Base-by-base conservation (phyloP, 1,140 invertebrate species). In the Lysiphlebus fabarum region DNA sequence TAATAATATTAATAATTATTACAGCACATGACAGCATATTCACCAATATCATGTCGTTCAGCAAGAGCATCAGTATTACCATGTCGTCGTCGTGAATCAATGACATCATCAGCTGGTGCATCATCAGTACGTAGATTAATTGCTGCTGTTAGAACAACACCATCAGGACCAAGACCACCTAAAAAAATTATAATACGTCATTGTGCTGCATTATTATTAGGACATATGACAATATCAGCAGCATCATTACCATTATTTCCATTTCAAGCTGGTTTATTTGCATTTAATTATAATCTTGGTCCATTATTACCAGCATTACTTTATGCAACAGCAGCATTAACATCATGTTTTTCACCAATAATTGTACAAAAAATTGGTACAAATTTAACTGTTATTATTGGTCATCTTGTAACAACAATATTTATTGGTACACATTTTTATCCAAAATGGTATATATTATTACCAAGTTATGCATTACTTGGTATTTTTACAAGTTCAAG, bases 91-190 rank as follows among this genome's bases (percentile, higher is more conserved):
- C 76, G 84, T 2, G 86, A 87, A 49, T 88, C 86, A 2, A 81
- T 85, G 66, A 82, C 82, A 6, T 87, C 85, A 4, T 87, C 86
- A 4, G 84, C 86, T 7, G 86, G 86, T 0, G 84, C 86, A 0
- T 86, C 85, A 0, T 88, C 86, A 1, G 86, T 89, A 0, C 80
- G 85, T 6, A 77, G 85, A 1, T 74, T 89, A 0, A 84, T 89
- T n/a, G 81, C 84, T 1, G 77, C 86, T 0, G 85, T 85, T 12
- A 70, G 80, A 40, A 65, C 80, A 5, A 77, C 81, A 42, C 80
- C 81, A 54, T 80, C 61, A 65, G 80, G 57, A 68, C 79, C 69
- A 36, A 76, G 69, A 58, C 82, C 73, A 68, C 82, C 77, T 67
- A 83, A 70, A 64, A 83, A 65, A 69, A 80, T 73, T 58, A 82